Evolutionary conservation across 2,113 vertebrate genomes (phyloP), one percentile per base, ranked within the genome.

Genomic region (Corydoras sp.): DNA sequence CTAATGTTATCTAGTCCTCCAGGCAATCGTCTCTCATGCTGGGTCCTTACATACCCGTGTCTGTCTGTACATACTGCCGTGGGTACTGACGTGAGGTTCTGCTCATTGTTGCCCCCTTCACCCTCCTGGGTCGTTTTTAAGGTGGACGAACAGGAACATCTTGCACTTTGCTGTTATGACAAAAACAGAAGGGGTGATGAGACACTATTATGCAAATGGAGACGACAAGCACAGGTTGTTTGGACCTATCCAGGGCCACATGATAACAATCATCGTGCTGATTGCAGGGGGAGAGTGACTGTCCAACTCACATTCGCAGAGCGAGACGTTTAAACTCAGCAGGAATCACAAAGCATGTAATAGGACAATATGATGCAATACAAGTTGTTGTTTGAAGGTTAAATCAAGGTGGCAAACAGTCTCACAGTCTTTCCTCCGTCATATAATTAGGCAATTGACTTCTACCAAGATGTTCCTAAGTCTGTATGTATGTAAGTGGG

Each of bases 171-270:
- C 48, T 68, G 35, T 67, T 71, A 73, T 18, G 9, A 65, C 14
- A 12, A 58, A 76, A 65, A 69, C 69, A 62, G 67, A 75, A 75
- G 60, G 65, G 29, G 70, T 76, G 74, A 79, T 73, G 68, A 76
- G 71, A 70, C 59, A 11, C 78, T 77, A 74, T 80, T 80, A 80
- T 77, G 75, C 65, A 80, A 74, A 80, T 73, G 55, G 11, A 15
- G 60, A 30, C 24, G 49, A 13, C 9, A 18, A 71, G 63, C 60
- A 3, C 10, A 51, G 10, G 24, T 51, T 64, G 66, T 69, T 53
- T 60, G 62, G 56, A 51, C 72, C 68, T 56, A 29, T 65, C 62
- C 61, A 15, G 58, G 50, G 30, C 59, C 64, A 62, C 72, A 62
- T 68, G 71, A 80, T 80, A 72, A 74, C 69, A 62, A 61, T 80